Percentiles rank a stretch among this genome's conserved stretches.
Evolutionary conservation across 2,888 invertebrate genomes (phyloP).

Genomic region (Ethmia dodecea): DNA sequence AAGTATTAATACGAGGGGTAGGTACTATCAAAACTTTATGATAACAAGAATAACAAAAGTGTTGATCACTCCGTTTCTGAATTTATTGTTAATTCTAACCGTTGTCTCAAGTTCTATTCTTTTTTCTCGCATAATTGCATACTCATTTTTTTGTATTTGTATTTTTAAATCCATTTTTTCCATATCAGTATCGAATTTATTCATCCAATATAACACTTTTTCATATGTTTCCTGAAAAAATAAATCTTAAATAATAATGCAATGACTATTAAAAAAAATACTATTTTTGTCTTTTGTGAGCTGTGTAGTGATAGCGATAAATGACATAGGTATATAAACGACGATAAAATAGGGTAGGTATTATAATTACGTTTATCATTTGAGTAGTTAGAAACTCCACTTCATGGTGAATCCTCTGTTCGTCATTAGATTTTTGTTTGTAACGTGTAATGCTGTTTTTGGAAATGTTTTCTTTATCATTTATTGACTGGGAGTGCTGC

Average conservation of each 20-base stretch:
- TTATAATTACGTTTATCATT: slow-evolving; percentile 41
- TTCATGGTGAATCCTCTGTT: slow-evolving; percentile 53
- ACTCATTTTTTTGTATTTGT: slow-evolving; percentile 49
- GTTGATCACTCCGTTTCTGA: too few relatives aligned
- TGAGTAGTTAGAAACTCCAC: slow-evolving; percentile 48
- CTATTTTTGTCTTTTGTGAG: too few relatives aligned
- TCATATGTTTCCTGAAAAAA: slow-evolving; percentile 53
- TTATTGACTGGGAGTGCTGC: slow-evolving; percentile 38
- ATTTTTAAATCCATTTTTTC: slow-evolving; percentile 53
- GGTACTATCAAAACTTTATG: too few relatives aligned
- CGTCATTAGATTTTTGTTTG: slow-evolving; percentile 43
- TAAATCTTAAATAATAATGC: too few relatives aligned
- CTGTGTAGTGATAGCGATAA: too few relatives aligned
- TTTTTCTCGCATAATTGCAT: slow-evolving; percentile 34
- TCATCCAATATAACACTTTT: slow-evolving; percentile 54
- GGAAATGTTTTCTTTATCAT: slow-evolving; percentile 29
- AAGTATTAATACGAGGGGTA: too few relatives aligned
- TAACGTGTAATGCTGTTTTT: slow-evolving; percentile 31
- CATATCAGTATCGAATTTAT: slow-evolving; percentile 56
- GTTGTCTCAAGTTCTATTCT: slow-evolving; percentile 36
- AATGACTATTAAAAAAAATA: background rate
- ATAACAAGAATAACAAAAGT: too few relatives aligned
- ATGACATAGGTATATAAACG: too few relatives aligned
- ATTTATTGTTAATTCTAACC: slow-evolving; percentile 29
- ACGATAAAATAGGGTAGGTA: too few relatives aligned